Evolutionary conservation across 2,888 invertebrate genomes (phyloP).

Genomic region (Drosophila pseudotalamancana): DNA sequence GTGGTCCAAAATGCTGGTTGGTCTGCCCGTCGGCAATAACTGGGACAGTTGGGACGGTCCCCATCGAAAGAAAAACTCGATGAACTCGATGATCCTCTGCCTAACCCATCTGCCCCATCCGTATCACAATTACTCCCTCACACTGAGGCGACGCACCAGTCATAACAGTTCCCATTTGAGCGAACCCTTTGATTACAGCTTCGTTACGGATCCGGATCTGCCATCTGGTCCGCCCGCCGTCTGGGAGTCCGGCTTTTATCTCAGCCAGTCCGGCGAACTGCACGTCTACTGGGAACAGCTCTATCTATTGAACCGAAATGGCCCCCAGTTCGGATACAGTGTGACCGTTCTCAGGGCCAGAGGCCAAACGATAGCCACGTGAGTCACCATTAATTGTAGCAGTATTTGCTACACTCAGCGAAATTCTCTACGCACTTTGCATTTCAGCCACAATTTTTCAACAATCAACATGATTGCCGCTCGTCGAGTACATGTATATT

Average conservation of each 20-base stretch:
- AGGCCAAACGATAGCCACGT: constrained; percentile 40
- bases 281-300: constrained; percentile 93
- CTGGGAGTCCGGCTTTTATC: constrained; percentile 88
- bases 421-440: not conserved
- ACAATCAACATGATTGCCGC: not conserved
- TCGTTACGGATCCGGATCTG: constrained; percentile 85
- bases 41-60: no score
- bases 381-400: constrained; percentile 29
- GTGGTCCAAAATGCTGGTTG: constrained; percentile 32
- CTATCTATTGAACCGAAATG: constrained; percentile 88
- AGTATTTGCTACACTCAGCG: not conserved
- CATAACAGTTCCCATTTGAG: constrained; percentile 87
- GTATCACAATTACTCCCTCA: constrained; percentile 87
- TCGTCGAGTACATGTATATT: no score
- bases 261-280: constrained; percentile 86
- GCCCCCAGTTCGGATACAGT: constrained; percentile 89
- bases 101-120: constrained; percentile 59
- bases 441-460: not conserved
- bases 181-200: constrained; percentile 86
- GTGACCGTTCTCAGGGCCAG: constrained; percentile 82
- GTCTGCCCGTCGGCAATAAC: not conserved
- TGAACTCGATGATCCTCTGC: constrained; percentile 38
- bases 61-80: no score
- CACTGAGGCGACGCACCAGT: constrained; percentile 86
- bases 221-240: constrained; percentile 89